Evolutionary conservation across 2,113 vertebrate genomes (phyloP), one percentile per base, ranked within the genome.

Genomic region (Onychostoma macrolepis): DNA sequence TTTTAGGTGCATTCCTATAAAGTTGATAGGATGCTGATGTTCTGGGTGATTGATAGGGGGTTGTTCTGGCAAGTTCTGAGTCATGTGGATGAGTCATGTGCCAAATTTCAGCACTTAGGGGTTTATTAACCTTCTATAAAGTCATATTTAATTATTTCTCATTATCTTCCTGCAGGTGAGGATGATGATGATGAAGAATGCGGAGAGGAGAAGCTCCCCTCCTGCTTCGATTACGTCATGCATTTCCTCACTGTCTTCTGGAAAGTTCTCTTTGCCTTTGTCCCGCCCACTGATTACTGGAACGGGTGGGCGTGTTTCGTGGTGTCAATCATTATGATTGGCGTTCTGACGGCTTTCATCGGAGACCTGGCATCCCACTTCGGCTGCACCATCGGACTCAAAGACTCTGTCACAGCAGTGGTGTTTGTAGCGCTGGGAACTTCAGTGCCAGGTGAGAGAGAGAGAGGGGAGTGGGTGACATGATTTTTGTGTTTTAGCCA

Each of bases 151-250:
- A 43, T 58, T 26, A n/a, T n/a, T 43, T 43, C 61, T 83, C 61
- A 9, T 72, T 72, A 5, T 48, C 50, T 1, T 61, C 41, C 11
- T 38, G 1, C 90, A 96, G 95, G 95, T 2, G 95, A 96, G 89
- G 98, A 99, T 0, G 98, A 99, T 0, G 98, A 99, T 0, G 98
- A 99, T 0, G 98, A 99, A 0, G 98, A 99, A 93, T 99, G 98
- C 84, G 98, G 98, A 2, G 98, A 99, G 91, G 98, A 99, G 93
- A 99, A 99, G 93, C 95, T 99, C 85, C 98, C 98, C 24, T 99
- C 98, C n/a, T 99, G 98, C 90, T 99, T 99, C 0, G 98, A 99
- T 93, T 99, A 99, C 0, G 98, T 99, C 94, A 99, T 99, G 98
- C 98, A 99, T 95, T 99, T 99, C 93, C 96, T 99, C 92, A 99